Evolutionary conservation across 2,888 invertebrate species (phyloP).

Genomic region (Drosophila mayaguana): DNA sequence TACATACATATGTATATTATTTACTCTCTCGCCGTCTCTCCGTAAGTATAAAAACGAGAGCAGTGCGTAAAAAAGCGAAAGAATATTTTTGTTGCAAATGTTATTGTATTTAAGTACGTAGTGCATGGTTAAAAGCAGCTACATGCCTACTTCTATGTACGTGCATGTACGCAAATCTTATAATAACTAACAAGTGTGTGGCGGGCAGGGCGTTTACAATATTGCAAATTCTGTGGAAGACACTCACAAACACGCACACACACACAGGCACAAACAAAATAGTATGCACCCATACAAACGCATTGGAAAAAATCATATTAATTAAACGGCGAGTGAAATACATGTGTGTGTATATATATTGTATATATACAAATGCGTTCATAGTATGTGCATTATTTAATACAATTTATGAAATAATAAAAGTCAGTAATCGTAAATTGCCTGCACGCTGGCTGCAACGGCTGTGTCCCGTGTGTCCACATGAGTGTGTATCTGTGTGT

Average conservation of each 20-base stretch:
- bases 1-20: constrained; percentile 24
- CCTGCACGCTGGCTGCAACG: constrained; percentile 32
- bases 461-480: constrained; percentile 16
- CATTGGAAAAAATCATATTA: constrained; percentile 72
- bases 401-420: constrained; percentile 70
- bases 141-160: constrained; percentile 8
- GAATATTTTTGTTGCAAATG: constrained; percentile 61
- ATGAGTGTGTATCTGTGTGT: constrained; percentile 22
- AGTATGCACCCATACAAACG: constrained; percentile 70
- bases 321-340: constrained; percentile 64
- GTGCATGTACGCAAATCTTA: constrained; percentile 17
- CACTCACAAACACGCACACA: neutral
- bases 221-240: constrained; percentile 70
- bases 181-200: constrained; percentile 59
- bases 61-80: constrained; percentile 63
- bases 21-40: constrained; percentile 61
- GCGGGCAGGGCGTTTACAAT: constrained; percentile 52
- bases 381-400: constrained; percentile 52
- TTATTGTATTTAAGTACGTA: constrained; percentile 45
- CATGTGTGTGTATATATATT: constrained; percentile 12
- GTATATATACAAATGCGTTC: constrained; percentile 8
- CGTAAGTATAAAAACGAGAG: constrained; percentile 60
- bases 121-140: constrained; percentile 35
- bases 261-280: constrained; percentile 50
- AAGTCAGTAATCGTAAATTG: constrained; percentile 39